Percentiles rank a stretch among this genome's conserved stretches.
Evolutionary conservation across 2,113 vertebrate species (phyloP).

Genomic region (Myrmecobius fasciatus): DNA sequence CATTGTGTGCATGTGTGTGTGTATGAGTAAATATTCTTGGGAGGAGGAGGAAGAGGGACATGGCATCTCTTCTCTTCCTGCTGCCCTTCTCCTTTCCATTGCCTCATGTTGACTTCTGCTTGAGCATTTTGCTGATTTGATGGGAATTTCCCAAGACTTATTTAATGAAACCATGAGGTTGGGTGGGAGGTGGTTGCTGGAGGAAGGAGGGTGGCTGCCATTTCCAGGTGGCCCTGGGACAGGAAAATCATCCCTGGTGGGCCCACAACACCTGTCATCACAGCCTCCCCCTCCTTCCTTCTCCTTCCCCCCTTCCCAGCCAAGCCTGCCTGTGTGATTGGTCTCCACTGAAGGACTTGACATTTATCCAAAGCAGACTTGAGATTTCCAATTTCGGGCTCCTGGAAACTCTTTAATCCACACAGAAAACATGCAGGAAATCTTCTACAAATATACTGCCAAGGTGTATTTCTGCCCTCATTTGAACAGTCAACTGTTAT

Average conservation of each 20-base stretch:
- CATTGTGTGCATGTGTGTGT: too few species aligned
- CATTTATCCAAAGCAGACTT: neutral
- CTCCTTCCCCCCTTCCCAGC: neutral
- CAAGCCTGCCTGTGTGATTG: neutral
- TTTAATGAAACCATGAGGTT: neutral
- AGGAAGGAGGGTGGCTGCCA: neutral
- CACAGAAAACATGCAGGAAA: slow-evolving; percentile 4
- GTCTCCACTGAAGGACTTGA: neutral
- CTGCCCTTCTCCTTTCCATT: neutral
- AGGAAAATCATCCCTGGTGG: rapidly evolving
- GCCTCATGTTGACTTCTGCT: neutral
- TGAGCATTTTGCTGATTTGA: slow-evolving; percentile 25
- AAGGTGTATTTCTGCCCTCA: neutral
- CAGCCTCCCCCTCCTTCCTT: neutral
- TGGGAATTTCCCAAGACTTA: neutral
- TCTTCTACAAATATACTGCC: rapidly evolving
- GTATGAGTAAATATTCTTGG: neutral
- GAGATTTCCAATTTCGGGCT: neutral
- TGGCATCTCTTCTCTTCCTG: rapidly evolving
- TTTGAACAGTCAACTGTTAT: neutral
- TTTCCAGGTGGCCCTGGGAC: neutral
- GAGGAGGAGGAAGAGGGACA: neutral
- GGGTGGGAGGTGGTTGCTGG: neutral
- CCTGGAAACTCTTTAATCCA: neutral
- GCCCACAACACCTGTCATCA: neutral